phyloP scores from a whole-genome alignment of 2,113 vertebrate species.

The Cepphus grylle region DNA sequence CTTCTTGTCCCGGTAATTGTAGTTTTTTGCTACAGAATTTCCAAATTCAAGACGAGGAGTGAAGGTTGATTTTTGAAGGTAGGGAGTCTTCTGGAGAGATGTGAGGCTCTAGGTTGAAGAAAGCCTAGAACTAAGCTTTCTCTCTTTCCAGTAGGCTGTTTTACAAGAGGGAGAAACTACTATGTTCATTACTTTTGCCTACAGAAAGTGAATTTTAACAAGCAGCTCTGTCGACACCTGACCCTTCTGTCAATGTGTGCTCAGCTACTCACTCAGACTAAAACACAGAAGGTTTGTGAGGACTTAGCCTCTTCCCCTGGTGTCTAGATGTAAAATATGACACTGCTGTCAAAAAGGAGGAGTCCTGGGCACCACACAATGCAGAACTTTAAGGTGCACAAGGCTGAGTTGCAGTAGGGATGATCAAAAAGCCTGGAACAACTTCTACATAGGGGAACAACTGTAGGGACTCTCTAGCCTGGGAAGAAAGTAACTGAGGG shows the following conservation, averaged over 20 bases:
- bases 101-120: background rate
- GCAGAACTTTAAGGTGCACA: background rate
- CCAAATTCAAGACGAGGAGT: background rate
- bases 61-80: background rate
- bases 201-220: background rate
- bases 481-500: background rate
- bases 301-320: background rate
- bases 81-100: background rate
- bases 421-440: background rate
- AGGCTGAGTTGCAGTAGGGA: background rate
- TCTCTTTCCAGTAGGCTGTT: background rate
- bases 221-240: background rate
- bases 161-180: background rate
- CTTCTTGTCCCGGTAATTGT: background rate
- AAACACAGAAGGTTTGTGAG: background rate
- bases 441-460: background rate
- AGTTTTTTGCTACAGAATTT: background rate
- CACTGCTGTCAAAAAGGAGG: background rate
- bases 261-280: background rate
- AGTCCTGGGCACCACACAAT: background rate
- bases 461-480: background rate
- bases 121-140: background rate
- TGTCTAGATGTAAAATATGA: background rate
- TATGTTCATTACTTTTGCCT: background rate
- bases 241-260: background rate